phyloP scores from a whole-genome alignment of 2,888 invertebrate species.

The Cloeon dipterum region DNA sequence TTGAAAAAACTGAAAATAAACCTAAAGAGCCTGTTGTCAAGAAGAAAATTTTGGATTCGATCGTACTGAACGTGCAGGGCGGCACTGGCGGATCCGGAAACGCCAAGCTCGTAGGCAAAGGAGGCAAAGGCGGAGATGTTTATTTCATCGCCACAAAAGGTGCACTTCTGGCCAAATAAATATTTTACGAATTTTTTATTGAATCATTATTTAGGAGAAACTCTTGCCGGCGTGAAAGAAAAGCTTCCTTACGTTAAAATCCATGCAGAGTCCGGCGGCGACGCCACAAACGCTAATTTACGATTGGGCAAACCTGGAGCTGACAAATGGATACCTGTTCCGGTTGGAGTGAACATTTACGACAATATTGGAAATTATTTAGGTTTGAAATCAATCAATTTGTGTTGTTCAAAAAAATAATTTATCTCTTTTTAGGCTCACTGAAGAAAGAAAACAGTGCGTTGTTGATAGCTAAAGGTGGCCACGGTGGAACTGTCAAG shows the following conservation, averaged over 20 bases:
- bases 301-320: conserved; percentile 53
- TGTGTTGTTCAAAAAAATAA: too few relatives aligned
- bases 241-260: conserved; percentile 32
- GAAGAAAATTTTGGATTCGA: conserved; percentile 68
- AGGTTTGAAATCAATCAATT: conserved; percentile 21
- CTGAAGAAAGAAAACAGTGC: conserved; percentile 41
- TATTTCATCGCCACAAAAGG: conserved; percentile 40
- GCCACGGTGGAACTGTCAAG: conserved; percentile 52
- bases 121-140: conserved; percentile 80
- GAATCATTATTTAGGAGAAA: conserved; percentile 1
- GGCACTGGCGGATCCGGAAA: conserved; percentile 63
- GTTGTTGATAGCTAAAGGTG: conserved; percentile 56
- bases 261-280: conserved; percentile 42
- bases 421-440: too few relatives aligned
- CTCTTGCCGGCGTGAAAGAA: not conserved
- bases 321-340: conserved; percentile 49
- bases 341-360: conserved; percentile 53
- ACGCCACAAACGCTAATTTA: conserved; percentile 47
- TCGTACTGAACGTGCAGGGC: conserved; percentile 55
- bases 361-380: conserved; percentile 38
- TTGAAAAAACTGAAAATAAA: too few relatives aligned
- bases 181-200: not conserved
- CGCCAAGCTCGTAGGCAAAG: conserved; percentile 66
- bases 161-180: conserved; percentile 4
- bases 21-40: too few relatives aligned